Conservation (phyloP, 2,888 invertebrate species). For the Chrysolina oricalcia region DNA sequence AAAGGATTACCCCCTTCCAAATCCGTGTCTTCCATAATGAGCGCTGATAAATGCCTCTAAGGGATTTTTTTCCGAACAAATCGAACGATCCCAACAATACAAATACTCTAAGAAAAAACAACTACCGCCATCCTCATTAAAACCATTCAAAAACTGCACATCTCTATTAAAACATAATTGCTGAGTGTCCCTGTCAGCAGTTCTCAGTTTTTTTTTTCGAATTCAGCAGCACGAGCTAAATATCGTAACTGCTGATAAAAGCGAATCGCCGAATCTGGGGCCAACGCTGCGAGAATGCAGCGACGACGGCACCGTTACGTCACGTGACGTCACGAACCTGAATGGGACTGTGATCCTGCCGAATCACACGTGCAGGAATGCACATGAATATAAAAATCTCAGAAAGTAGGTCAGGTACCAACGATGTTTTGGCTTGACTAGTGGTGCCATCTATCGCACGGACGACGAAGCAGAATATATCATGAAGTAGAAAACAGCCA, state of each 20-base stretch:
- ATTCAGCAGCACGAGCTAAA: constrained; percentile 40
- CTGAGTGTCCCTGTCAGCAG: not conserved
- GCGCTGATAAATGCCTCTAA: no score
- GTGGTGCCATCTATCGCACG: constrained; percentile 25
- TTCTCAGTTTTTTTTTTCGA: not conserved
- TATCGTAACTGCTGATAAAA: constrained; percentile 47
- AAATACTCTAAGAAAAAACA: no score
- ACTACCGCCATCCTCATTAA: no score
- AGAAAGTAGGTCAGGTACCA: constrained; percentile 53
- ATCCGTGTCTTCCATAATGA: no score
- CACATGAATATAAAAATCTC: constrained; percentile 63
- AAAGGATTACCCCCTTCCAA: no score
- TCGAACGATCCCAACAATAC: no score
- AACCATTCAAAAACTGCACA: not conserved
- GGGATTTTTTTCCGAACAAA: no score
- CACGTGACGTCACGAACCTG: constrained; percentile 70
- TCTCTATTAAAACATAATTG: not conserved
- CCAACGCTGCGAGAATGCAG: constrained; percentile 48
- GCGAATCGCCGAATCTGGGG: constrained; percentile 32
- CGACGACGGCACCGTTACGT: constrained; percentile 59
- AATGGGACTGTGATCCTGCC: constrained; percentile 53
- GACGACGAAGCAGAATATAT: not conserved
- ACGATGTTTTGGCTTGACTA: not conserved
- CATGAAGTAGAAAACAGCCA: no score
- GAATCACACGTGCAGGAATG: constrained; percentile 71